phyloP scores from a whole-genome alignment of 2,797 vertebrate species.

The Eulemur mongoz region DNA sequence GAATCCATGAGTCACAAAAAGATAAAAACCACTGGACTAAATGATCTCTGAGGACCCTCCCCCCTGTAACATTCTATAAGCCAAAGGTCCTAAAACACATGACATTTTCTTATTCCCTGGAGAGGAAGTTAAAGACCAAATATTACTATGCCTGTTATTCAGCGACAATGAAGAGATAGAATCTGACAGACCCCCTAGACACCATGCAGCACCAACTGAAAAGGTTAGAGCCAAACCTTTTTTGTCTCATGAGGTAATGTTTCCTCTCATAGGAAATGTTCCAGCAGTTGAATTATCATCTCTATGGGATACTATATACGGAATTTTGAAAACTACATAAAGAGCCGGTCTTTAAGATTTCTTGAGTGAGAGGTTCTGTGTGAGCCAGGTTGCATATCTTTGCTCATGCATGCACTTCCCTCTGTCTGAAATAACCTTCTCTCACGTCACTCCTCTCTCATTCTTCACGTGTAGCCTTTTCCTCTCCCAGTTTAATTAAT shows the following conservation, averaged over 20 bases:
- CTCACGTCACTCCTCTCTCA: background rate
- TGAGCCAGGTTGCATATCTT: background rate
- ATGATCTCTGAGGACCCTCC: conserved; percentile 18
- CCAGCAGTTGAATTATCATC: conserved; percentile 29
- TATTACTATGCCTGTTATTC: conserved; percentile 35
- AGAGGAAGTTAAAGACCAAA: conserved; percentile 55
- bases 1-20: conserved; percentile 23
- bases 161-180: conserved; percentile 22
- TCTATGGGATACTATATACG: background rate
- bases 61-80: conserved; percentile 34
- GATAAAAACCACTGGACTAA: background rate
- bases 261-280: conserved; percentile 22
- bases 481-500: background rate
- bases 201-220: background rate
- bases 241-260: background rate
- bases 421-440: conserved; percentile 5
- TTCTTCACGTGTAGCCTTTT: background rate
- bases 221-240: conserved; percentile 62
- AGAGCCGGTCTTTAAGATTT: background rate
- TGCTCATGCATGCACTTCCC: background rate
- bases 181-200: conserved; percentile 1
- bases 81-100: conserved; percentile 27
- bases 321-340: background rate
- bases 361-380: background rate
- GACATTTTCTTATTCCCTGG: conserved; percentile 49